Evolutionary conservation across 1,140 invertebrate genomes (phyloP), one percentile per base, ranked within the genome.

Genomic region (Uloborus diversus): DNA sequence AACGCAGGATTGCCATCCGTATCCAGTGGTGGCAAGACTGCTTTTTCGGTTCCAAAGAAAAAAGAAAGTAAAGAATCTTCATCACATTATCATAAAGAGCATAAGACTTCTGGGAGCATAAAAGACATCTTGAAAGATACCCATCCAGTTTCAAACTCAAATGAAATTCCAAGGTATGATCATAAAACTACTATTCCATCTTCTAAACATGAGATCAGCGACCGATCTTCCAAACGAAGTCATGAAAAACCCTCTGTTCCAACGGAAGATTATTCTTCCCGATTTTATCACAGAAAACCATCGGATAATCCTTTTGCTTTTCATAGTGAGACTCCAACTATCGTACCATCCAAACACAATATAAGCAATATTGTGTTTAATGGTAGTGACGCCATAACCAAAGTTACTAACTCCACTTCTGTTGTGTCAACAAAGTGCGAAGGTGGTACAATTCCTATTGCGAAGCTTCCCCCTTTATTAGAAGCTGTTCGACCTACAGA

Each of bases 31-130:
- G 42, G 59, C 14, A 80, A 70, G 47, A 80, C 79, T 35, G 66
- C 79, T 2, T 80, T 80, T 65, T 65, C 79, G 14, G 79, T 80
- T 42, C 79, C 79, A 27, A 80, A 80, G 33, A 71, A 71, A 27
- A 80, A 80, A 61, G 79, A 70, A 35, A 66, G 27, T 11, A 66
- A 59, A 42, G 56, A 69, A 4, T 69, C 76, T 51, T 62, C 35
- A 20, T 27, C 30, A 9, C 28, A 57, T 28, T 25, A 65, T 47
- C 37, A 28, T 42, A 78, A 78, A 30, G 62, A 78, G 30, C 61
- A 78, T 14, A 28, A 51, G 13, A 56, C 73, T 4, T 78, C 73
- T 37, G 73, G 73, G 4, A 78, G 73, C 28, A 78, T 78, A 20
- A 78, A 78, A 57, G 73, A 78, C 20, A 78, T 78, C 57, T 42